A percentile compares a stretch with the other conserved stretches of the same genome.
Evolutionary conservation across 2,888 invertebrate species (phyloP).

Genomic region (Rhagium mordax): DNA sequence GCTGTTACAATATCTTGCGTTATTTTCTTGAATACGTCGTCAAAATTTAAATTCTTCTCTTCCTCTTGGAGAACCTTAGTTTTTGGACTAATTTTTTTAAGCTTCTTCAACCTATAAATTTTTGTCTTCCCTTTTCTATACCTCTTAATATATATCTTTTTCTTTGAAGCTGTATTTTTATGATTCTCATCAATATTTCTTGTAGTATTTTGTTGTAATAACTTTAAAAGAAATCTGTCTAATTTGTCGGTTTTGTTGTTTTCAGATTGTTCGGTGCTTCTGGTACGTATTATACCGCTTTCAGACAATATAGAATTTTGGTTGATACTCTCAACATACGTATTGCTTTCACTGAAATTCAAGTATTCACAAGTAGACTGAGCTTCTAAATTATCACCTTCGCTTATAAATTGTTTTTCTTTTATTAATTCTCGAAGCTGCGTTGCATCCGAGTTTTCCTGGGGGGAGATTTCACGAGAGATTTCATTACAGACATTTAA

Average conservation of each 20-base stretch:
- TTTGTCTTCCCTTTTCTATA: constrained; percentile 49
- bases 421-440: not conserved
- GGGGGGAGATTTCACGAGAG: not conserved
- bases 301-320: not conserved
- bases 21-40: constrained; percentile 36
- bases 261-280: not conserved
- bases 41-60: constrained; percentile 36
- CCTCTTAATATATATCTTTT: constrained; percentile 33
- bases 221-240: not conserved
- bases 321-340: not conserved
- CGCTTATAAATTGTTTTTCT: not conserved
- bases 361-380: not conserved
- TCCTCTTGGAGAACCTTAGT: not conserved
- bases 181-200: not conserved
- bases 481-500: not conserved
- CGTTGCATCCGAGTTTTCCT: not conserved
- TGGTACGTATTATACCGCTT: too few species aligned
- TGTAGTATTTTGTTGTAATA: not conserved
- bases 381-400: not conserved
- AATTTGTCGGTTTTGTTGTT: not conserved
- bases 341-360: not conserved
- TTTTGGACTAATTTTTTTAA: constrained; percentile 23
- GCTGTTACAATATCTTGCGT: constrained; percentile 34
- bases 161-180: not conserved
- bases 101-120: constrained; percentile 44